Percentiles rank a stretch among this genome's conserved stretches.
phyloP scores from a whole-genome alignment of 2,113 vertebrate genomes.

The Malurus cyaneus region DNA sequence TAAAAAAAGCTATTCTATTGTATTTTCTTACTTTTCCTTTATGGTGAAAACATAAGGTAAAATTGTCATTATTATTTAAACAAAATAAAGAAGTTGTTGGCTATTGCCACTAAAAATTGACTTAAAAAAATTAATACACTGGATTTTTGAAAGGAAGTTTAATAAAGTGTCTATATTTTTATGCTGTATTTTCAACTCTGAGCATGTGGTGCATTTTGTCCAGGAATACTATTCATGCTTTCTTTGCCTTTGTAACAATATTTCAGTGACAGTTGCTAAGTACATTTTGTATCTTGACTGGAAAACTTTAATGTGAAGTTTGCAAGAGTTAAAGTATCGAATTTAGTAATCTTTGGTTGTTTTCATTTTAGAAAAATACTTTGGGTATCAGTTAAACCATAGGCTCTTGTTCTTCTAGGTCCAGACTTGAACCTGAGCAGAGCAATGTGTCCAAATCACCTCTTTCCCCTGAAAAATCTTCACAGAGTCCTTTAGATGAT shows the following conservation, averaged over 20 bases:
- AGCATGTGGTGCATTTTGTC: background rate
- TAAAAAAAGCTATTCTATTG: background rate
- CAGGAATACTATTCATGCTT: background rate
- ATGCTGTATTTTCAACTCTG: background rate
- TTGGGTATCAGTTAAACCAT: background rate
- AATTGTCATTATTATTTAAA: background rate
- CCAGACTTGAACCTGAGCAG: conserved; percentile 87
- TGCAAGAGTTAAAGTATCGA: background rate
- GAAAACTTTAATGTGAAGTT: background rate
- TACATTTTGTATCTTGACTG: background rate
- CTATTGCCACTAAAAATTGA: background rate
- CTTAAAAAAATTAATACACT: background rate
- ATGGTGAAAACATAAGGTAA: background rate
- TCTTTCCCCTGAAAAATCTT: conserved; percentile 47
- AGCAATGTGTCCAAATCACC: conserved; percentile 46
- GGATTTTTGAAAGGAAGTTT: background rate
- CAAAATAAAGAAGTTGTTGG: background rate
- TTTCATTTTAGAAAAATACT: background rate
- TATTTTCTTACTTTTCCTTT: background rate
- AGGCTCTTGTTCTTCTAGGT: conserved; percentile 71
- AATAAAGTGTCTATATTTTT: background rate
- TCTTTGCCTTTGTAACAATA: background rate
- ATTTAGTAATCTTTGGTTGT: background rate
- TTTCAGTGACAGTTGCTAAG: background rate
- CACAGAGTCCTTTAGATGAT: conserved; percentile 49